Conservation (phyloP, 2,797 vertebrate species). For the Pangasius sanitwongsei region DNA sequence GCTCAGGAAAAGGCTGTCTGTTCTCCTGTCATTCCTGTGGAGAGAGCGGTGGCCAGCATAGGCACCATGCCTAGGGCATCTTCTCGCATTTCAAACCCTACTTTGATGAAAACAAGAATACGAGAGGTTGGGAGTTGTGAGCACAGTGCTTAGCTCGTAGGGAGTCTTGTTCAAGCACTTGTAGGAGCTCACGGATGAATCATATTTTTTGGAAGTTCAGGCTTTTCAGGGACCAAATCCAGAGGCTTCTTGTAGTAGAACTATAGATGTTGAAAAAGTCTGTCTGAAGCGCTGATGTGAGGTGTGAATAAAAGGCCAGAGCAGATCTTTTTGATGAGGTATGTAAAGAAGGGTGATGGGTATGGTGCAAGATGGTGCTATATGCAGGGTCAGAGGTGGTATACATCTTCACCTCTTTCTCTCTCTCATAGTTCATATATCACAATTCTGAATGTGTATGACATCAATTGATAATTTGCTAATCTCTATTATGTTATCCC, state of each 20-base stretch:
- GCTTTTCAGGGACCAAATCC: not conserved
- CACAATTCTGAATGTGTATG: not conserved
- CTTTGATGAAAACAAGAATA: conserved; percentile 13
- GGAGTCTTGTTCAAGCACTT: not conserved
- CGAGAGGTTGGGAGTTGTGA: not conserved
- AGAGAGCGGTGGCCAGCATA: conserved; percentile 11
- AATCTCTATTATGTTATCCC: not conserved
- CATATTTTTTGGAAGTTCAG: not conserved
- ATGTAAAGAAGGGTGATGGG: not conserved
- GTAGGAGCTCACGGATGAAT: not conserved
- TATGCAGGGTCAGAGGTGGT: not conserved
- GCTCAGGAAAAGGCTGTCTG: conserved; percentile 31
- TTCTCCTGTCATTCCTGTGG: conserved; percentile 29
- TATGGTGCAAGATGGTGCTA: not conserved
- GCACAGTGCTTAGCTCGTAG: not conserved
- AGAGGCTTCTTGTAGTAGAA: not conserved
- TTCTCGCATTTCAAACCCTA: conserved; percentile 2
- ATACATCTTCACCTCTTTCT: not conserved
- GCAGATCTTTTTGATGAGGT: not conserved
- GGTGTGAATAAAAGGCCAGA: not conserved
- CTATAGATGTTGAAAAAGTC: not conserved
- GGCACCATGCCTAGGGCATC: not conserved
- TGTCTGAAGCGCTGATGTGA: not conserved
- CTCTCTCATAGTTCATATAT: not conserved
- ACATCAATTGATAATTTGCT: not conserved